Percentiles rank a stretch among this genome's conserved stretches.
phyloP scores from a whole-genome alignment of 1,140 invertebrate species.

The Euwallacea fornicatus region DNA sequence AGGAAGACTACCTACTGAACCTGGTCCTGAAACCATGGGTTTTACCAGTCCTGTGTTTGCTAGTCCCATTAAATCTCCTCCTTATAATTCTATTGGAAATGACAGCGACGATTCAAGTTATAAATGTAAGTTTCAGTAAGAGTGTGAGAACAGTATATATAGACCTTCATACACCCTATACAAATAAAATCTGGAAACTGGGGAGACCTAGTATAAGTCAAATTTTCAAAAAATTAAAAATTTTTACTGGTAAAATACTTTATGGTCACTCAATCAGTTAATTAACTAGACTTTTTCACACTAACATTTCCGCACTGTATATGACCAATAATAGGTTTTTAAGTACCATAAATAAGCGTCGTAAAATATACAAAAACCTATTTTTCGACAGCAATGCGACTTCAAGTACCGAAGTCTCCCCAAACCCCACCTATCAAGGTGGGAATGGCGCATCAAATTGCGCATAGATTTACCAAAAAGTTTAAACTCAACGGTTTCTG shows the following conservation, averaged over 20 bases:
- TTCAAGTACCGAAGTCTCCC: slow-evolving; percentile 55
- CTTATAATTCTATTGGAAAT: slow-evolving; percentile 55
- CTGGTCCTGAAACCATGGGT: slow-evolving; percentile 61
- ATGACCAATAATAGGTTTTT: too few species aligned
- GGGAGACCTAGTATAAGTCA: too few species aligned
- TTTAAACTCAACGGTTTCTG: slow-evolving; percentile 89
- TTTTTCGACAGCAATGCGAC: slow-evolving; percentile 32
- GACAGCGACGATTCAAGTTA: slow-evolving; percentile 64
- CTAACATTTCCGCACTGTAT: too few species aligned
- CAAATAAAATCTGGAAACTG: too few species aligned
- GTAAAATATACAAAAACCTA: too few species aligned
- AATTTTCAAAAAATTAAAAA: too few species aligned
- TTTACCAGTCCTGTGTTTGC: slow-evolving; percentile 58
- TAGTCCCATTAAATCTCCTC: slow-evolving; percentile 70
- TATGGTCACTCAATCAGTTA: too few species aligned
- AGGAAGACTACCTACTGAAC: slow-evolving; percentile 70
- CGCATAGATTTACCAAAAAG: slow-evolving; percentile 86
- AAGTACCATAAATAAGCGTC: too few species aligned
- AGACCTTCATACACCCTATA: too few species aligned
- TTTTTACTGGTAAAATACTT: too few species aligned
- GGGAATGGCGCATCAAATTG: slow-evolving; percentile 87
- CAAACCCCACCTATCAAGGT: slow-evolving; percentile 72
- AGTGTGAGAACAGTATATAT: background rate
- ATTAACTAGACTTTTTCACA: too few species aligned
- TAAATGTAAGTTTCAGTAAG: slow-evolving; percentile 52